Base-by-base conservation (phyloP, 2,113 vertebrate genomes). In the Ceratotherium simum region DNA sequence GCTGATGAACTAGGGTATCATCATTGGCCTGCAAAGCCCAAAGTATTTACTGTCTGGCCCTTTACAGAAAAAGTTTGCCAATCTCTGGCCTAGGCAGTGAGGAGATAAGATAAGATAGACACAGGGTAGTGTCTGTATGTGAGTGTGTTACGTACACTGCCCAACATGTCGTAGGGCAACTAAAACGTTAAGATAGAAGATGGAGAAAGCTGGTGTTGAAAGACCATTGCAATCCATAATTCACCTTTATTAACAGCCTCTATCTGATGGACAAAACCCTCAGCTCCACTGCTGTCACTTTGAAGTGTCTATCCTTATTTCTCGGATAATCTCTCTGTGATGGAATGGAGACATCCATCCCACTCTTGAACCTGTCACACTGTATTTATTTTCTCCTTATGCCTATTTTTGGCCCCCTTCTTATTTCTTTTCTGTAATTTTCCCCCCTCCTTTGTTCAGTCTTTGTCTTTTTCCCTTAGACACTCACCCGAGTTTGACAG, bases 381-480 rank as follows among this genome's bases (percentile, higher is more conserved):
- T 90, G 39, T 94, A 92, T 97, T 98, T 96, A 95, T 95, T 97
- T 97, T 97, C 89, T 84, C 1, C 11, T 90, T 95, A 91, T 75
- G 88, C 29, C 97, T 97, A 95, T 96, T 96, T 90, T 98, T 97
- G 96, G 94, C 76, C 98, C 75, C 89, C 97, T 98, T 97, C 91
- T 98, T 93, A 97, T 96, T 98, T 87, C 95, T 97, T 1, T 2
- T 98, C 97, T 92, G 20, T 95, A 97, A 94, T 96, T 96, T 4
- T 62, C 75, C 97, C 78, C 95, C 96, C 98, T 97, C 97, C 5
- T 83, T 97, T 97, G 95, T 96, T 98, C 92, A 79, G 9, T 98
- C 98, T 98, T 99, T 98, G 97, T 99, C 97, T 99, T 98, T 98
- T 83, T 98, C 98, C 97, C 90, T 98, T 98, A 98, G 98, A 98